Evolutionary conservation across 2,888 invertebrate genomes (phyloP), one percentile per base, ranked within the genome.

Genomic region (Catocala nupta): DNA sequence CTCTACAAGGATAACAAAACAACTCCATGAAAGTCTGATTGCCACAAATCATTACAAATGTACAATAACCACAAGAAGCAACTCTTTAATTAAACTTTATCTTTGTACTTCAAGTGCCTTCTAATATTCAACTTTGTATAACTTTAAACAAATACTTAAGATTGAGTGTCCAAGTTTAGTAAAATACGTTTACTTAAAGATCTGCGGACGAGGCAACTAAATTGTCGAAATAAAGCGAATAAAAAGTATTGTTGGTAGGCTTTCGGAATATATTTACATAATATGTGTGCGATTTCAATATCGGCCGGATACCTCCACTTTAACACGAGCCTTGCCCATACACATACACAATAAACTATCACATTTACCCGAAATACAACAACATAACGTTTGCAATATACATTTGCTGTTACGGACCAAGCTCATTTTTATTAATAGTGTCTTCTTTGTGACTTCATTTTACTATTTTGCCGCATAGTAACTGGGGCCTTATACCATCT

Each of bases 221-320:
- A 49, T 49, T 49, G 49, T 49, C 49, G 49, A 49, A 33, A 49
- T 34, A 49, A 49, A 49, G 11, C 49, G 34, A 34, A 49, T 49
- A 49, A 49, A 44, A 49, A 49, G 49, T 49, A 34, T 49, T 49
- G 49, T 49, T 49, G 34, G 33, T 49, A 34, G 34, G 34, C 34
- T 16, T 49, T 25, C 34, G 11, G 49, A 11, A 33, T n/a, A 11
- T 34, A 33, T 49, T 49, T 49, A 49, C 49, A 49, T 33, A 49
- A 49, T 33, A 49, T 49, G 33, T n/a, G 49, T 34, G n/a, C 49
- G 49, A 49, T 49, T 49, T 34, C 49, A 49, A 49, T 49, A 49
- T 34, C 11, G 5, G 44, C 16, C 12, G 13, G 47, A 16, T 9
- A 16, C 13, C 16, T n/a, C 5, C 16, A 47, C 16, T 39, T 39